A percentile compares a stretch with the other conserved stretches of the same genome.
Conservation (phyloP, 2,797 vertebrate genomes). For the Babyrousa celebensis region DNA sequence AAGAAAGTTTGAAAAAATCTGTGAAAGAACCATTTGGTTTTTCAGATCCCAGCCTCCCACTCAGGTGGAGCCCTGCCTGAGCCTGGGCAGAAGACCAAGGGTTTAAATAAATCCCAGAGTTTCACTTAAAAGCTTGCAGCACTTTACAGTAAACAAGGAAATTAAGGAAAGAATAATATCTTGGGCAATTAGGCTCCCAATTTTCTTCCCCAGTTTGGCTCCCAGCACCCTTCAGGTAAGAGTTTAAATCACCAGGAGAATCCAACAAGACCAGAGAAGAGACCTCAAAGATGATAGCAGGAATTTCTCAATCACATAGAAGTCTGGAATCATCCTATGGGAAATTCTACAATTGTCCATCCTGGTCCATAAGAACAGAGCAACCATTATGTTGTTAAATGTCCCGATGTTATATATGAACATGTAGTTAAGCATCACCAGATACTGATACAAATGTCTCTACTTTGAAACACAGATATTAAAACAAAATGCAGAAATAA, state of each 20-base stretch:
- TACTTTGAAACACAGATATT: neutral
- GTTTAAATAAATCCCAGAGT: neutral
- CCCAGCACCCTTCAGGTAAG: neutral
- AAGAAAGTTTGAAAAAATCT: neutral
- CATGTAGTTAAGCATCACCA: neutral
- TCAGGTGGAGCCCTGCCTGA: neutral
- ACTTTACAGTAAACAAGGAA: neutral
- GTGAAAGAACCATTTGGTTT: neutral
- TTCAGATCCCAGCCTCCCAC: neutral
- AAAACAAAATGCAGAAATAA: slow-evolving; percentile 12
- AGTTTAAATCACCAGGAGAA: neutral
- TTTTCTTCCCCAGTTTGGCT: neutral
- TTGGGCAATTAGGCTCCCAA: neutral
- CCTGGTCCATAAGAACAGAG: neutral
- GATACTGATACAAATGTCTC: neutral
- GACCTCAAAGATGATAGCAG: neutral
- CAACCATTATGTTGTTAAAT: neutral
- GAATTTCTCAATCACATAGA: slow-evolving; percentile 21
- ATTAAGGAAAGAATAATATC: neutral
- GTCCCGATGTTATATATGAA: neutral
- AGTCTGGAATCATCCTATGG: neutral
- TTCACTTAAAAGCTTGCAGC: neutral
- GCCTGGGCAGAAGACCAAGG: neutral
- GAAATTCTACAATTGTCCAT: neutral
- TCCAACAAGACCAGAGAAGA: neutral